Evolutionary conservation across 2,113 vertebrate genomes (phyloP), one percentile per base, ranked within the genome.

Genomic region (Petroica traversi): DNA sequence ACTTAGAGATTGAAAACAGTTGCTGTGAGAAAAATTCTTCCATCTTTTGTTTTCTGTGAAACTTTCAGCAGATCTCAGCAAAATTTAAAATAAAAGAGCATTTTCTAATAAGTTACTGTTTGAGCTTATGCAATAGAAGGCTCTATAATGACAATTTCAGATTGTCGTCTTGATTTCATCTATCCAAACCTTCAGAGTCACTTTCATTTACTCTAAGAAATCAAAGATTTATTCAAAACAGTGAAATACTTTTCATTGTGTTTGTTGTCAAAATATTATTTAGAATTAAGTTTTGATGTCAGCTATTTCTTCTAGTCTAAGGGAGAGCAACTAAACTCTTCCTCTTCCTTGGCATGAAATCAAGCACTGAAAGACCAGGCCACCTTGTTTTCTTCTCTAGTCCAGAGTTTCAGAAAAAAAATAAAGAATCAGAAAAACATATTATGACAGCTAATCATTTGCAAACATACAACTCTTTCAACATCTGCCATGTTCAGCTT

Each of bases 361-460:
- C 19, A 57, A 55, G 63, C 54, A 67, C 92, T 72, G 51, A 94
- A 89, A 94, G 72, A 73, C 24, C 69, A 94, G 84, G 58, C 52
- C 86, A 78, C 71, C 81, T 92, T 84, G 52, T 38, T 89, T 95
- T 94, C 71, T 85, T 66, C 87, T 84, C 62, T 78, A 88, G 59
- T 43, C 80, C 67, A 78, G 55, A 66, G 52, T 93, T 96, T 94
- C 75, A 74, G 52, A 19, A 95, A 92, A 68, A 89, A 95, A 71
- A 62, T 1, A 69, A 78, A 76, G 45, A 88, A 95, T 55, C 87
- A 89, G 57, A 93, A 80, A 95, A 96, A 95, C 92, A 72, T 88
- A 95, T 92, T 95, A 94, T 96, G 97, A 97, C 97, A 97, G 96
- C 92, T 95, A 96, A 97, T 98, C 93, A 96, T 97, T 94, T 96